These are phyloP conservation scores for Rhodinocichla rosea DNA, from an alignment of 2,113 vertebrate genomes.

Conservation along the genomic window DNA sequence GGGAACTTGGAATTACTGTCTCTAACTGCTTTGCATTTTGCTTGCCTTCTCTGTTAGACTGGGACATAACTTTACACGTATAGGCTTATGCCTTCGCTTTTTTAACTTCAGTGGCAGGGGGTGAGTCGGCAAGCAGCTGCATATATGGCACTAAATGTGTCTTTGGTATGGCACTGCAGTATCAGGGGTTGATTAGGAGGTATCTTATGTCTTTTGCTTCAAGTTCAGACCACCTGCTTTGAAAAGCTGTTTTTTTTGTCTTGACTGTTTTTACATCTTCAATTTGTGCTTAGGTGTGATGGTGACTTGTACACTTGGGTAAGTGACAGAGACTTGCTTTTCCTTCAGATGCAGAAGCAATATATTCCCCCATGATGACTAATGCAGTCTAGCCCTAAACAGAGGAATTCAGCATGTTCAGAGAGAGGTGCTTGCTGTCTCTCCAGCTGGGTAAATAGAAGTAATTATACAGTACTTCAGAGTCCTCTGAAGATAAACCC, in stretches of 20 bases:
- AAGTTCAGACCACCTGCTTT: background rate
- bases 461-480: background rate
- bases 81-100: background rate
- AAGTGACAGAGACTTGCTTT: background rate
- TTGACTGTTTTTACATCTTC: background rate
- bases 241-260: background rate
- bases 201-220: background rate
- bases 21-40: background rate
- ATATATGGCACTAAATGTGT: background rate
- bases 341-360: background rate
- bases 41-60: background rate
- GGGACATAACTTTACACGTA: background rate
- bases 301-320: background rate
- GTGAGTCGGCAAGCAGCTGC: background rate
- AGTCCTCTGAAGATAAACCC: background rate
- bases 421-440: background rate
- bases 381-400: background rate
- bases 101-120: background rate
- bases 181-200: background rate
- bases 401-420: background rate
- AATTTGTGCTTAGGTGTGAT: background rate
- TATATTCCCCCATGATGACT: background rate
- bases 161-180: background rate
- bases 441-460: background rate
- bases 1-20: background rate